Base-by-base conservation (phyloP, 2,888 invertebrate species). In the Heteropelma amictum region DNA sequence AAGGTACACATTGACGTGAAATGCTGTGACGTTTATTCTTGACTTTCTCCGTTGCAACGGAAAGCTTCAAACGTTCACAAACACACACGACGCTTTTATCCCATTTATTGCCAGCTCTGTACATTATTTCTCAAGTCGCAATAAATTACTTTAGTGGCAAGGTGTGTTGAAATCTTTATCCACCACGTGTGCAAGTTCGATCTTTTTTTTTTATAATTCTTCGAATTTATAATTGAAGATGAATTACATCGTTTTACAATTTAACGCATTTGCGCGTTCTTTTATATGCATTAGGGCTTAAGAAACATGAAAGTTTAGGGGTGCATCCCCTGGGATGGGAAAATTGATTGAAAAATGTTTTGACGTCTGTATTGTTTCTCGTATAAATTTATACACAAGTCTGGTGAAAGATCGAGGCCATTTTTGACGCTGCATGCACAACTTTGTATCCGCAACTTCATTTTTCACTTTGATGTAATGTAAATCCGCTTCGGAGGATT, bases 21-120 rank as follows among this genome's bases (percentile, higher is more conserved):
- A 54, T 28, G 35, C 23, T n/a, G n/a, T 28, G 53, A 63, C 61
- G 56, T 63, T 73, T 69, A 69, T 69, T 63, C 47, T 35, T 38
- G 19, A 26, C 38, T 14, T 6, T 14, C n/a, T 38, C 4, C n/a
- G n/a, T 38, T 14, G 1, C 12, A n/a, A 5, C 38, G 14, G n/a
- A n/a, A n/a, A 12, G 38, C 38, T 14, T 33, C 8, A 1, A n/a
- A 33, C 33, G 38, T 14, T 12, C n/a, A n/a, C n/a, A n/a, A n/a
- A n/a, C n/a, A n/a, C n/a, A n/a, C n/a, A n/a, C n/a, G n/a, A n/a
- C 17, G 30, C 28, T 8, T 14, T 51, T 12, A 17, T 14, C 10
- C 19, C 51, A 51, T 28, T 30, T 33, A 30, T 51, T 30, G 30
- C 30, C 10, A 6, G 5, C 51, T 51, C 19, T 51, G 0, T 10